Evolutionary conservation across 2,113 vertebrate species (phyloP).

Genomic region (Pleuronectes platessa): DNA sequence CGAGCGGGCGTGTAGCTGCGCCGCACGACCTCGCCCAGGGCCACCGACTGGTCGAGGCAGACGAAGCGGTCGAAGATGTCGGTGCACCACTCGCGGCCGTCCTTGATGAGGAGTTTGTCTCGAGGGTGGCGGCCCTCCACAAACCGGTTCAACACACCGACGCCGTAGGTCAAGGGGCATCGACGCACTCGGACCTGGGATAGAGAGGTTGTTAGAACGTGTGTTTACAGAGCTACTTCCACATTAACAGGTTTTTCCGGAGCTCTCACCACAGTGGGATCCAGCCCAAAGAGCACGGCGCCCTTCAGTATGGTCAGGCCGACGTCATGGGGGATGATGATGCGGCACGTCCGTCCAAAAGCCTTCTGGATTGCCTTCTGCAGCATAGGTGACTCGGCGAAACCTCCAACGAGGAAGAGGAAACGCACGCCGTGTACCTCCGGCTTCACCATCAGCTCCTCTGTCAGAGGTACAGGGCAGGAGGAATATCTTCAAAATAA

Average conservation of each 20-base stretch:
- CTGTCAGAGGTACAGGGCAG: conserved; percentile 64
- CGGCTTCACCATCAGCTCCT: conserved; percentile 85
- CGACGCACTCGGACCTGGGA: conserved; percentile 88
- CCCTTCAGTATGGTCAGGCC: conserved; percentile 96
- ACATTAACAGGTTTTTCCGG: background rate
- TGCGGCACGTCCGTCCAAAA: conserved; percentile 85
- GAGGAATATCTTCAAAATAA: too few species aligned
- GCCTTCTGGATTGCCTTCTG: conserved; percentile 88
- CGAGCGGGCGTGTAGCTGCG: conserved; percentile 94
- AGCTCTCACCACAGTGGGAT: conserved; percentile 87
- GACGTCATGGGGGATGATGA: conserved; percentile 94
- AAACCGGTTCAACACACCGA: conserved; percentile 93
- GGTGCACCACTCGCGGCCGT: conserved; percentile 95
- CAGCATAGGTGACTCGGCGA: conserved; percentile 93
- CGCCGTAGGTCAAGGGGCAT: conserved; percentile 92
- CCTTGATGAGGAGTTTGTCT: conserved; percentile 93
- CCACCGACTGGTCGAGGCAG: conserved; percentile 92
- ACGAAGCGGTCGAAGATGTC: conserved; percentile 97
- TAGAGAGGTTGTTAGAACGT: background rate
- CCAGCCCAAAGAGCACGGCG: conserved; percentile 94
- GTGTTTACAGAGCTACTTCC: fast-evolving
- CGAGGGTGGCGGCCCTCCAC: conserved; percentile 90
- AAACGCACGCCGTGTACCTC: conserved; percentile 91
- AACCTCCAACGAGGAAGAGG: conserved; percentile 96
- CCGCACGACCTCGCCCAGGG: conserved; percentile 91